phyloP scores from a whole-genome alignment of 1,140 invertebrate species.

The Watersipora subatra region DNA sequence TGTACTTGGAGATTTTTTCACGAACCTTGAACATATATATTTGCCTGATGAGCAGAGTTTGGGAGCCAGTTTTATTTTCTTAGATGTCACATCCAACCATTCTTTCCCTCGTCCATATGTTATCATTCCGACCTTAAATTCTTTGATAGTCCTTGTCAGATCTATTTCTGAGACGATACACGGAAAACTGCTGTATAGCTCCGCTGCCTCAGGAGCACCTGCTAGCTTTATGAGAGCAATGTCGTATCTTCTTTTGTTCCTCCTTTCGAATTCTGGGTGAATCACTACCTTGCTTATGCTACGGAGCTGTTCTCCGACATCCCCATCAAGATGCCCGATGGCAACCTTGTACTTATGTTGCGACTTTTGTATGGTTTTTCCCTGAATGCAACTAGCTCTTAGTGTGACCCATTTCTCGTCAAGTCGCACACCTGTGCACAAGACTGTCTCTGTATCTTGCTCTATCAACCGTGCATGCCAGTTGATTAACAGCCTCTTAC shows the following conservation, averaged over 20 bases:
- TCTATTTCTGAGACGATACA: not conserved
- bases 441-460: not conserved
- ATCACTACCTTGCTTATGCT: not conserved
- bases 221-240: not conserved
- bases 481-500: not conserved
- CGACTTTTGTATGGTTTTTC: not conserved
- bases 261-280: not conserved
- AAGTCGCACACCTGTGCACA: not conserved
- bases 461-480: not conserved
- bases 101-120: no score
- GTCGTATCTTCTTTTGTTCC: not conserved
- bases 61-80: not conserved
- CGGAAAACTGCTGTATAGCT: no score
- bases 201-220: no score
- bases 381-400: not conserved
- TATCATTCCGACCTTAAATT: not conserved
- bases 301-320: not conserved
- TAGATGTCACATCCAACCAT: no score
- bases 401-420: not conserved
- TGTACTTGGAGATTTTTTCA: not conserved
- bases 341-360: not conserved
- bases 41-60: not conserved
- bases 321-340: not conserved
- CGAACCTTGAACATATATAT: not conserved
- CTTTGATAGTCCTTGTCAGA: not conserved